Evolutionary conservation across 2,113 vertebrate genomes (phyloP).

Genomic region (Python bivittatus): DNA sequence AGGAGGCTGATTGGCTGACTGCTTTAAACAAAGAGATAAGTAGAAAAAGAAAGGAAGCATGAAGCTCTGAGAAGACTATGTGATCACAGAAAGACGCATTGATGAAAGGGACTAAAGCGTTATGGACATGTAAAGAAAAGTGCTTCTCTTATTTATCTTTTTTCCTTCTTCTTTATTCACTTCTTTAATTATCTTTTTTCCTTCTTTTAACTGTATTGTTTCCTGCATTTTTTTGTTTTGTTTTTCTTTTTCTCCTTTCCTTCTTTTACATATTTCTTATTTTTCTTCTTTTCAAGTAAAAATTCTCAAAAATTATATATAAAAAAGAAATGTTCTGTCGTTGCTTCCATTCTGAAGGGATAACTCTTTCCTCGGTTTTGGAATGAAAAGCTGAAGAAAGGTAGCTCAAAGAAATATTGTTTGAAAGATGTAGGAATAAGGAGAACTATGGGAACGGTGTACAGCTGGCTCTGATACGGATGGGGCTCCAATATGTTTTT

Average conservation of each 20-base stretch:
- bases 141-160: too few species aligned
- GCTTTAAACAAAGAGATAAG: too few species aligned
- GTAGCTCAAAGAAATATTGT: neutral
- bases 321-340: neutral
- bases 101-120: too few species aligned
- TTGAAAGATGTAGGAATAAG: neutral
- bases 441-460: neutral
- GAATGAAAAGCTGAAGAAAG: neutral
- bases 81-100: too few species aligned
- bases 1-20: too few species aligned
- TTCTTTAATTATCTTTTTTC: neutral
- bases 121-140: too few species aligned
- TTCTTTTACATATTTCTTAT: neutral
- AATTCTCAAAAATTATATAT: neutral
- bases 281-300: neutral
- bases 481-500: neutral
- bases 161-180: too few species aligned
- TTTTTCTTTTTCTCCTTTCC: neutral
- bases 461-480: neutral
- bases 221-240: neutral
- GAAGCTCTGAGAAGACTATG: too few species aligned
- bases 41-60: too few species aligned
- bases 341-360: neutral
- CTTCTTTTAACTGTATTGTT: neutral
- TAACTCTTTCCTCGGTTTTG: neutral